Conservation (phyloP, 2,113 vertebrate genomes). For the Bufo gargarizans region DNA sequence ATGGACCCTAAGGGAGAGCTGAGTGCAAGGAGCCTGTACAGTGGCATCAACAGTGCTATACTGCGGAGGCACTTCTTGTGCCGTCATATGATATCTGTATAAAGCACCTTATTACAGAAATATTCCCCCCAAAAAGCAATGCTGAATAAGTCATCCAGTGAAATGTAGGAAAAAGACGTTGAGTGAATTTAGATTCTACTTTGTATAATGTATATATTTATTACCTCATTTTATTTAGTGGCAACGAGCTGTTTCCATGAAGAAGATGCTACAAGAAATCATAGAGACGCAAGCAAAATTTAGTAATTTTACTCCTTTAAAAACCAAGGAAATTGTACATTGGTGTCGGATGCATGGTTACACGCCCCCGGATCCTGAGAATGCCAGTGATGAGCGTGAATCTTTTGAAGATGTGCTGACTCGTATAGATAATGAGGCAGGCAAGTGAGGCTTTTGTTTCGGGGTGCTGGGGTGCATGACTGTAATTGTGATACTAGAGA, state of each 20-base stretch:
- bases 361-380: slow-evolving; percentile 90
- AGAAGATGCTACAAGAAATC: slow-evolving; percentile 88
- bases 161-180: not conserved
- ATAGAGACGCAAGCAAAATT: slow-evolving; percentile 87
- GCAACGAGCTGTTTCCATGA: slow-evolving; percentile 91
- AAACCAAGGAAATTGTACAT: slow-evolving; percentile 90
- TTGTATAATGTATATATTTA: not conserved
- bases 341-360: slow-evolving; percentile 95
- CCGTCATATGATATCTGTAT: too few relatives aligned
- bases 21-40: too few relatives aligned
- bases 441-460: slow-evolving; percentile 63
- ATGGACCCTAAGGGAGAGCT: too few relatives aligned
- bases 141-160: too few relatives aligned
- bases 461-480: not conserved
- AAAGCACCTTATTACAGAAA: too few relatives aligned
- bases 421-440: slow-evolving; percentile 94
- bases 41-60: too few relatives aligned
- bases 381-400: slow-evolving; percentile 77
- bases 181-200: not conserved
- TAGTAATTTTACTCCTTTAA: slow-evolving; percentile 82
- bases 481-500: not conserved
- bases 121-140: too few relatives aligned
- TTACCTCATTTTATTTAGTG: slow-evolving; percentile 75
- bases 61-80: too few relatives aligned
- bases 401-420: slow-evolving; percentile 95